phyloP scores from a whole-genome alignment of 2,113 vertebrate genomes.

The Sylvicapra grimmia region DNA sequence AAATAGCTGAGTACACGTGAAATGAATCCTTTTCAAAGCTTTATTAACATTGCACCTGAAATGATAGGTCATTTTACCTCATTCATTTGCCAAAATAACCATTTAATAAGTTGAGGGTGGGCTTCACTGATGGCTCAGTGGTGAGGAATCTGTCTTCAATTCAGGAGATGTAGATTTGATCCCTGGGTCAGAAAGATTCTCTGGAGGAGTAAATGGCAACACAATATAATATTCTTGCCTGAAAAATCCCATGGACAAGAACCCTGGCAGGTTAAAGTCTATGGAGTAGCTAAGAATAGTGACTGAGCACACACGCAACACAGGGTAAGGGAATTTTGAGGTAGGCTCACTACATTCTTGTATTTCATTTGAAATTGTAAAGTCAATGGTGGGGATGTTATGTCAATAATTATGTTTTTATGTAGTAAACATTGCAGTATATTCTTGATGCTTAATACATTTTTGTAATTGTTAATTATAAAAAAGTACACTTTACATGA shows the following conservation, averaged over 20 bases:
- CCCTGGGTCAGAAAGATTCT: neutral
- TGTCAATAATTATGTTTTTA: neutral
- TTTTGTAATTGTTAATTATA: neutral
- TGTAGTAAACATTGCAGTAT: neutral
- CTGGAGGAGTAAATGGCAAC: neutral
- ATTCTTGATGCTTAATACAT: constrained; percentile 49
- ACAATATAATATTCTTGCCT: neutral
- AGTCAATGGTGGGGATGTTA: neutral
- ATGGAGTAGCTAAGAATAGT: neutral
- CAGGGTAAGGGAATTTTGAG: neutral
- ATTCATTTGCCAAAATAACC: constrained; percentile 27
- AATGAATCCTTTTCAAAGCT: constrained; percentile 3
- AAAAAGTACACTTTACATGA: neutral
- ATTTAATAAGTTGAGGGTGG: neutral
- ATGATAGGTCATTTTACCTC: neutral
- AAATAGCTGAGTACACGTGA: neutral
- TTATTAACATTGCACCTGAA: constrained; percentile 3
- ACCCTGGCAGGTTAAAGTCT: neutral
- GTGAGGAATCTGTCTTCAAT: neutral
- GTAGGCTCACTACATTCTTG: neutral
- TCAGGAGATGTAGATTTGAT: neutral
- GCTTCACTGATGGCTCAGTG: neutral
- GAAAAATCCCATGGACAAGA: neutral
- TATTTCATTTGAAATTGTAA: constrained; percentile 31
- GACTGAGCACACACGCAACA: neutral